Base-by-base conservation (phyloP, 1,140 invertebrate species). In the Achatina immaculata region DNA sequence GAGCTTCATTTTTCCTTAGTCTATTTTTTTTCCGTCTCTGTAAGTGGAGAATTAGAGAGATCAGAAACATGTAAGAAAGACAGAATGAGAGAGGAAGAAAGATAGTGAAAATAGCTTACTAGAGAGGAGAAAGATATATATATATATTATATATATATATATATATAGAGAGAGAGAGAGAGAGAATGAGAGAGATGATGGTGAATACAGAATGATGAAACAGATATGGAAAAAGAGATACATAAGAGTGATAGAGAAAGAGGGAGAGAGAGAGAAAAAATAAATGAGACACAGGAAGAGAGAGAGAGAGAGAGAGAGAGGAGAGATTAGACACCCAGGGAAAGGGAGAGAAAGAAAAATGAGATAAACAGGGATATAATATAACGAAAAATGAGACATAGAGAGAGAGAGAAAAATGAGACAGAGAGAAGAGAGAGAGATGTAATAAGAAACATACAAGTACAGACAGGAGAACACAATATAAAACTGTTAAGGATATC, bases 1-100 rank as follows among this genome's bases (percentile, higher is more conserved):
- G 45, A 19, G 45, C n/a, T n/a, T n/a, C n/a, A n/a, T n/a, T n/a
- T n/a, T n/a, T n/a, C n/a, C n/a, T n/a, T n/a, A n/a, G n/a, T n/a
- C n/a, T 48, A 19, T 48, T 7, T 7, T 7, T 7, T 7, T 48
- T 7, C 7, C 7, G 45, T 48, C 7, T 11, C 7, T 11, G 45
- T 7, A 11, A 19, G 19, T 7, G 45, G 45, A 48, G 45, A 48
- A 48, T 11, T 48, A 28, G n/a, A 24, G n/a, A 28, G n/a, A 24
- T 11, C 6, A 36, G 69, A 72, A 9, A 72, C 14, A 72, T 9
- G 69, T 31, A 34, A 72, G 69, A 72, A 34, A 72, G 69, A 72
- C 24, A 72, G 69, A 75, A n/a, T n/a, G 72, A 75, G 72, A 75
- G 72, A 48, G 72, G 28, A 42, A 75, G 72, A 75, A 28, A 75